phyloP scores from a whole-genome alignment of 2,888 invertebrate species.

The Drosophila rellima region DNA sequence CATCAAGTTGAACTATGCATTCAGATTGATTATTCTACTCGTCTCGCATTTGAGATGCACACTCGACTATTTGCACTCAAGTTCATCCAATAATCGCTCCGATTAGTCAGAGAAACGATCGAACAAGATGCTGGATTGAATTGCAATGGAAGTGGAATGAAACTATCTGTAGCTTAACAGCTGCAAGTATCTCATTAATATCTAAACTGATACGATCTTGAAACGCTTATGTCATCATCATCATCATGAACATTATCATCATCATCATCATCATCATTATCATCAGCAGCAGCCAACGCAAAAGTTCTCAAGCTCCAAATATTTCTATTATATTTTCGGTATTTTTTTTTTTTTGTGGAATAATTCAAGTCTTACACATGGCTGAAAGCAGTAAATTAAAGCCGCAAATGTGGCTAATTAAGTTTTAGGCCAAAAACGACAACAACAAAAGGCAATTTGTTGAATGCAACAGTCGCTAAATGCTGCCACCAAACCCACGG shows the following conservation, averaged over 20 bases:
- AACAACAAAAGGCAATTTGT: conserved; percentile 75
- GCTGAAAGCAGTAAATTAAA: conserved; percentile 73
- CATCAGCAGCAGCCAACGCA: conserved; percentile 43
- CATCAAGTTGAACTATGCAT: conserved; percentile 20
- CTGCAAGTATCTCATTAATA: conserved; percentile 47
- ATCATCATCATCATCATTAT: neutral
- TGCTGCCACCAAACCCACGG: conserved; percentile 66
- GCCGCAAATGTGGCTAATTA: conserved; percentile 78
- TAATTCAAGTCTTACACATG: conserved; percentile 59
- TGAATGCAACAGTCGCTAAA: conserved; percentile 57
- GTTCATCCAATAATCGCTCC: conserved; percentile 35
- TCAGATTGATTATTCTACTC: conserved; percentile 23
- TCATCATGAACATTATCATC: no score
- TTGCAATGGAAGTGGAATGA: conserved; percentile 16
- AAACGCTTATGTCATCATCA: conserved; percentile 56
- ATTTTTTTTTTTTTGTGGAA: conserved; percentile 36
- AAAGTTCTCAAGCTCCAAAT: conserved; percentile 64
- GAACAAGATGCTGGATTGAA: conserved; percentile 1
- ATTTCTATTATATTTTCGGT: conserved; percentile 31
- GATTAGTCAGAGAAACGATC: conserved; percentile 28
- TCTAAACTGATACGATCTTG: conserved; percentile 43
- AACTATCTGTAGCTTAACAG: conserved; percentile 24
- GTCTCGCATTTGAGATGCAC: conserved; percentile 15
- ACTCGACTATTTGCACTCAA: conserved; percentile 27
- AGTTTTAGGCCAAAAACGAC: conserved; percentile 69